Evolutionary conservation across 2,113 vertebrate species (phyloP).

Genomic region (Athene cunicularia): DNA sequence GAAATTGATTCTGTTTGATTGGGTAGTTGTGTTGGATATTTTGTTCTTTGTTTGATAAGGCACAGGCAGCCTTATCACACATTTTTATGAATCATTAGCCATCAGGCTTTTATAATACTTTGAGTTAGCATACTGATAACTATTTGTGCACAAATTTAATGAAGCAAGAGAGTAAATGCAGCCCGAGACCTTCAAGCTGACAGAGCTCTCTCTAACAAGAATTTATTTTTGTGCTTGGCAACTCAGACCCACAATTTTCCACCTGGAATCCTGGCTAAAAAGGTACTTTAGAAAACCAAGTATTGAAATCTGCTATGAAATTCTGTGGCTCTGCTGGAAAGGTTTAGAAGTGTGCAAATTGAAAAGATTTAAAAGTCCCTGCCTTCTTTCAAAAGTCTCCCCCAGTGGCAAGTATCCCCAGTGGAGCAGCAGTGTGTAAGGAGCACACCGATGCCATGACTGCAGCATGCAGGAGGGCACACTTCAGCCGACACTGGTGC

Average conservation of each 20-base stretch:
- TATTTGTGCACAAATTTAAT: background rate
- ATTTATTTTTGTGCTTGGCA: background rate
- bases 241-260: background rate
- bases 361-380: background rate
- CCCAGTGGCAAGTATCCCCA: accelerated
- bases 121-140: background rate
- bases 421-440: accelerated
- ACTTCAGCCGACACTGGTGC: accelerated
- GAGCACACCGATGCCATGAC: accelerated
- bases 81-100: slow-evolving; percentile 4
- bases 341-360: background rate
- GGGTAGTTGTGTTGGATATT: background rate
- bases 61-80: background rate
- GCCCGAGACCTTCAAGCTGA: background rate
- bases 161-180: background rate
- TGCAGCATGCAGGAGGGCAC: accelerated
- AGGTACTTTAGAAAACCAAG: background rate
- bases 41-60: background rate
- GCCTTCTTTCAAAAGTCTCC: background rate
- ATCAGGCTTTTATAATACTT: background rate
- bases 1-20: background rate
- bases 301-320: background rate
- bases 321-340: background rate
- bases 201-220: background rate
- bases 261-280: background rate